These are phyloP conservation scores for Amphiprion ocellaris DNA, from an alignment of 2,113 vertebrate genomes.

Conservation along the genomic window DNA sequence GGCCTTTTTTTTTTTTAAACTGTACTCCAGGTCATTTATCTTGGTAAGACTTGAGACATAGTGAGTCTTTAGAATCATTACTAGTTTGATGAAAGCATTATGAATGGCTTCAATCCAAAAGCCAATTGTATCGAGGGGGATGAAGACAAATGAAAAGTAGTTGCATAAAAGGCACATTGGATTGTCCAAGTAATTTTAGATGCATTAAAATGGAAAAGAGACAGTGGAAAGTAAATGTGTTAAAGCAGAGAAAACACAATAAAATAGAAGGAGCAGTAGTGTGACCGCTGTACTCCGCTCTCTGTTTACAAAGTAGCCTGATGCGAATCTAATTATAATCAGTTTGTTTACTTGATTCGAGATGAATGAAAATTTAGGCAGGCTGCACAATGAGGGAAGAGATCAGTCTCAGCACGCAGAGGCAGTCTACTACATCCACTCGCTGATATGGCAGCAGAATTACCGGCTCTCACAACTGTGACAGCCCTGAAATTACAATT, in stretches of 20 bases:
- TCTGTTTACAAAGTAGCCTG: slow-evolving; percentile 53
- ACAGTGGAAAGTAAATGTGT: slow-evolving; percentile 26
- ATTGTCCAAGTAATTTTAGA: slow-evolving; percentile 41
- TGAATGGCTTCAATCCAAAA: slow-evolving; percentile 48
- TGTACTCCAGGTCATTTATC: slow-evolving; percentile 43
- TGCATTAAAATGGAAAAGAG: slow-evolving; percentile 38
- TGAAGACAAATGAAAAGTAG: slow-evolving; percentile 46
- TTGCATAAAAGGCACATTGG: slow-evolving; percentile 16
- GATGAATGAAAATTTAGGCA: slow-evolving; percentile 41
- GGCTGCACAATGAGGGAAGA: slow-evolving; percentile 31
- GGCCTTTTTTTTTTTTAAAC: slow-evolving; percentile 40
- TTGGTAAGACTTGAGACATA: slow-evolving; percentile 38
- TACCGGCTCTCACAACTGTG: slow-evolving; percentile 85
- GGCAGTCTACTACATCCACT: slow-evolving; percentile 69
- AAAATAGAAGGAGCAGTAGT: slow-evolving; percentile 10
- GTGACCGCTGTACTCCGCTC: slow-evolving; percentile 9
- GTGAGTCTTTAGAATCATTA: slow-evolving; percentile 51
- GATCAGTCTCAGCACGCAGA: slow-evolving; percentile 46
- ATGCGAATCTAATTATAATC: slow-evolving; percentile 51
- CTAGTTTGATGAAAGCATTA: slow-evolving; percentile 63
- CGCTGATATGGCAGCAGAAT: slow-evolving; percentile 85
- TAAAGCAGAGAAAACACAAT: slow-evolving; percentile 24
- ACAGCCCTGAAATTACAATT: slow-evolving; percentile 90
- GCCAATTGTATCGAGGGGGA: slow-evolving; percentile 33
- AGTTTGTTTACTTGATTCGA: slow-evolving; percentile 38